Evolutionary conservation across 1,140 invertebrate genomes (phyloP), one percentile per base, ranked within the genome.

Genomic region (Cyrtorhinus lividipennis): DNA sequence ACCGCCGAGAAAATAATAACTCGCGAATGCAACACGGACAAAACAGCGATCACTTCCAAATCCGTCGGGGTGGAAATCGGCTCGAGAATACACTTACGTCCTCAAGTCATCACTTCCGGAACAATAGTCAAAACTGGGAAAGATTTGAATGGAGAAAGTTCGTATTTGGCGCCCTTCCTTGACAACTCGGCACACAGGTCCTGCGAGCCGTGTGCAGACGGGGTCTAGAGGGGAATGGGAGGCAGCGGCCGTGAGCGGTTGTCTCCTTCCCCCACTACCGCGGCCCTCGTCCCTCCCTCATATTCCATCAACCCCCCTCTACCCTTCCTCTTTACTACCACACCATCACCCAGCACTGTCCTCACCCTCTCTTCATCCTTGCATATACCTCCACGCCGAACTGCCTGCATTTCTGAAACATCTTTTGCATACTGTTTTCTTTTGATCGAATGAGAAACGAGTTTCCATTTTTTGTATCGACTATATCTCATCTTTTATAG

Each of bases 161-260:
- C 48, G 48, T 53, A 53, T 53, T 53, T 53, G 48, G 48, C 48
- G 48, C 48, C 48, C 48, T 53, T 53, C 48, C 48, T 53, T 53
- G 18, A 53, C 8, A 22, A 22, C 12, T 53, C 48, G 48, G 48
- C 48, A 53, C 48, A 53, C 10, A 20, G 20, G 10, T 12, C 5
- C 8, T 20, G 48, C 20, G 48, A 53, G 5, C 30, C 22, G 44
- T n/a, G 24, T 25, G 24, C 23, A 13, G 24, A 8, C 46, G 24
- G 2, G 48, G 46, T 22, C 23, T 24, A 26, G 48, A 24, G 20
- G 8, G 10, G 61, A 44, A 22, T 26, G 23, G 56, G 62, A 38
- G 53, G 53, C 62, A 53, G 45, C 22, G 53, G 45, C 44, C 38
- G 62, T 23, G 62, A 24, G 56, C 12, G 62, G 27, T 27, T 20